Evolutionary conservation across 2,797 vertebrate genomes (phyloP).

Genomic region (Buphagus erythrorhynchus): DNA sequence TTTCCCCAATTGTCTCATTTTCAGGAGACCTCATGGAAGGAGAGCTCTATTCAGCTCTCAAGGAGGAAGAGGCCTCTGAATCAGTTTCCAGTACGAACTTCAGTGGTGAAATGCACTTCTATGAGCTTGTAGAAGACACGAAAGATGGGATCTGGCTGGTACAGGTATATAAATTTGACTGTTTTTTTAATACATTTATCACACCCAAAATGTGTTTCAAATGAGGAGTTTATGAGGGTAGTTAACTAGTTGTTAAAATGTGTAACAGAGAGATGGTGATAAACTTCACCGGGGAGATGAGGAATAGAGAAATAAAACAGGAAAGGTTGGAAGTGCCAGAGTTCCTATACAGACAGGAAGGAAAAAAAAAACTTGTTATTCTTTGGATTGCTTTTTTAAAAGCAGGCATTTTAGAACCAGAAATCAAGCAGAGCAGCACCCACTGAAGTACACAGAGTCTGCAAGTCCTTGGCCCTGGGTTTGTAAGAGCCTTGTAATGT

Average conservation of each 20-base stretch:
- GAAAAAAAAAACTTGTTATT: background rate
- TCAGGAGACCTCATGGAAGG: constrained; percentile 94
- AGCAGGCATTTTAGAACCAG: background rate
- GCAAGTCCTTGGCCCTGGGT: background rate
- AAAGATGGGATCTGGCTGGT: constrained; percentile 99
- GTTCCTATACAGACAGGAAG: background rate
- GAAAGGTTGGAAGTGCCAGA: background rate
- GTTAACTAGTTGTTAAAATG: background rate
- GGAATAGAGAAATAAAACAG: background rate
- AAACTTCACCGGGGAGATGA: background rate
- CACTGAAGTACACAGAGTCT: background rate
- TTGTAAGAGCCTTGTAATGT: background rate
- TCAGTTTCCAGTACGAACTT: constrained; percentile 90
- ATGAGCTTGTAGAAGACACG: constrained; percentile 96
- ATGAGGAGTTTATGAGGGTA: background rate
- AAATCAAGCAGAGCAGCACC: background rate
- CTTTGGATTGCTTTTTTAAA: background rate
- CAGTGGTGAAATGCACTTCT: constrained; percentile 97
- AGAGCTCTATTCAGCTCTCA: constrained; percentile 95
- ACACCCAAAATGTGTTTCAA: background rate
- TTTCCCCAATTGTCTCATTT: background rate
- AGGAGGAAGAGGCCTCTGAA: constrained; percentile 90
- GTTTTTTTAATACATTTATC: background rate
- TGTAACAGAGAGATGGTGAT: background rate
- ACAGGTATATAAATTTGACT: constrained; percentile 79